Conservation (phyloP, 2,797 vertebrate species). For the Dryobates pubescens region DNA sequence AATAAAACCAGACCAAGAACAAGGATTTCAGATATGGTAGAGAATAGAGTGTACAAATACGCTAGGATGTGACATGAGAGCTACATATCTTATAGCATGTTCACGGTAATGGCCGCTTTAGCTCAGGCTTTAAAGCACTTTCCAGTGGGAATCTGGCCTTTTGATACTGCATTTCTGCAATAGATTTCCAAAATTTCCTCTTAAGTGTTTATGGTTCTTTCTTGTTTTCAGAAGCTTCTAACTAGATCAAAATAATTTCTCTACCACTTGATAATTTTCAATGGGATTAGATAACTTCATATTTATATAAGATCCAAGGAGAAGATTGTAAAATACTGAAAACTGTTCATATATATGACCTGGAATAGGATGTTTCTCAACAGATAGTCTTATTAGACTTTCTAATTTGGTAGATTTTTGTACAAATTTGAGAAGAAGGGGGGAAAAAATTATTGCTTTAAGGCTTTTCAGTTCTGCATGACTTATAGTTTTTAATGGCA, state of each 20-base stretch:
- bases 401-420: background rate
- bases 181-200: background rate
- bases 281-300: background rate
- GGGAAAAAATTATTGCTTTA: background rate
- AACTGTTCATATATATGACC: background rate
- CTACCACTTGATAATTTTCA: background rate
- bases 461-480: background rate
- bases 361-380: background rate
- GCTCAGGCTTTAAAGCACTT: conserved; percentile 1
- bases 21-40: conserved; percentile 1
- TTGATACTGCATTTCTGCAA: background rate
- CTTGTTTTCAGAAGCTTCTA: background rate
- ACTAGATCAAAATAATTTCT: background rate
- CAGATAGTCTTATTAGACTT: background rate
- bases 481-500: background rate
- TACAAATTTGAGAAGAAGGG: background rate
- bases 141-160: background rate
- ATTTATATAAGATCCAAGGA: background rate
- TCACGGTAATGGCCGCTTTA: background rate
- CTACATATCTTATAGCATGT: background rate
- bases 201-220: background rate
- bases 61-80: background rate
- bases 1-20: conserved; percentile 27
- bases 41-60: background rate
- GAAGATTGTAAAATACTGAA: background rate